Base-by-base conservation (phyloP, 2,888 invertebrate species). In the Callyntrura sp. region DNA sequence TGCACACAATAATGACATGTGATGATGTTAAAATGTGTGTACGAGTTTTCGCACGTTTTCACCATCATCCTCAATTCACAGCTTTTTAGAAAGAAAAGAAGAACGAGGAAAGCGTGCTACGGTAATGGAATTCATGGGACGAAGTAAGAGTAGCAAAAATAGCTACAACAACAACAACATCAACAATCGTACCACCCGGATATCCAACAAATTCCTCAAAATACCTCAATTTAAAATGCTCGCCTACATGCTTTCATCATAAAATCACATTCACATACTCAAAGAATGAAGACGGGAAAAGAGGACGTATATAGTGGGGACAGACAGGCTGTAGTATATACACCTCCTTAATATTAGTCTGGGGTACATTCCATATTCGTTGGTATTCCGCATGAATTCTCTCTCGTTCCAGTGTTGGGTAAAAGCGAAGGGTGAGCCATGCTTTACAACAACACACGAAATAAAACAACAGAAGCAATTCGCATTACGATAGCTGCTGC, bases 1-100 rank as follows among this genome's bases (percentile, higher is more conserved):
- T 57, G 17, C 11, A 9, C 20, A 35, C 3, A 6, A 35, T 35
- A 35, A 35, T 11, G 35, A 17, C 14, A 68, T 51, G 35, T 1
- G 35, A 25, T 55, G 51, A 20, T 86, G 78, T 65, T 55, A 79
- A 86, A 86, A 65, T 86, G 86, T 86, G 86, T 51, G 68, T 79
- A 79, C 79, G 48, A 79, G 68, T 82, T 87, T 82, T 82, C 65
- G 73, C 88, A 88, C 83, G 88, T 88, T 88, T 88, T 76, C 83
- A 43, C 83, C 76, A 88, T 88, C 88, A 88, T 88, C 76, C 83
- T 73, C 78, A 78, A 83, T 88, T 70, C 83, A 82, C 62, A 81
- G n/a, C n/a, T n/a, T 62, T 57, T 60, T 11, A 65, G 62, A 12
- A 62, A 23, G 14, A 45, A 0, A 12, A 25, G 5, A 25, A 51